phyloP scores from a whole-genome alignment of 2,113 vertebrate genomes.

The Neolamprologus kungweensis region DNA sequence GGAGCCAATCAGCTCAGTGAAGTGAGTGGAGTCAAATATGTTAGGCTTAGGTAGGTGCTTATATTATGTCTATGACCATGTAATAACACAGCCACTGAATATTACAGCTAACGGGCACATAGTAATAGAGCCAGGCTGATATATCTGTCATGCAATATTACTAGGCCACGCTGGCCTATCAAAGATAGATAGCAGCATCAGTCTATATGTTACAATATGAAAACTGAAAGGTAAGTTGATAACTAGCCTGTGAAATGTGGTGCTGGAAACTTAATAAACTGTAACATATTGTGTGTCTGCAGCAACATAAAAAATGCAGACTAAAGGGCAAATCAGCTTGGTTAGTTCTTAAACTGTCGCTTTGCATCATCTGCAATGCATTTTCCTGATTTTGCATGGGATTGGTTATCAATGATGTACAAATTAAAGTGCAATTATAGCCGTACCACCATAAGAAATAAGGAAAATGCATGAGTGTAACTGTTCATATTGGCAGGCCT shows the following conservation, averaged over 20 bases:
- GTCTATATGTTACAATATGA: background rate
- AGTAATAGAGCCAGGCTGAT: background rate
- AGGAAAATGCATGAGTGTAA: slow-evolving; percentile 18
- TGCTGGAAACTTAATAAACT: background rate
- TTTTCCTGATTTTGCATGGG: background rate
- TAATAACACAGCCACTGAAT: background rate
- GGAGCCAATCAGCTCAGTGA: background rate
- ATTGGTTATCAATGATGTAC: slow-evolving; percentile 15
- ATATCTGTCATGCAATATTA: background rate
- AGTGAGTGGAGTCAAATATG: background rate
- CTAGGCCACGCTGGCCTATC: background rate
- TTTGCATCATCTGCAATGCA: background rate
- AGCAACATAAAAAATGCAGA: background rate
- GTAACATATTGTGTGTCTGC: background rate
- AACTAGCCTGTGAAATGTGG: background rate
- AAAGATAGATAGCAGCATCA: background rate
- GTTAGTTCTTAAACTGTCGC: background rate
- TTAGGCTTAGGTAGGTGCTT: background rate
- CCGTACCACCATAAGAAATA: background rate
- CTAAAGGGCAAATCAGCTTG: background rate
- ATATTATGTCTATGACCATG: background rate
- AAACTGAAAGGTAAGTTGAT: background rate
- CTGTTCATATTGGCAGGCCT: slow-evolving; percentile 36
- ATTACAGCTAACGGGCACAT: background rate
- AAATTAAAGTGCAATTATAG: slow-evolving; percentile 22